Base-by-base conservation (phyloP, 2,113 vertebrate genomes). In the Gasterosteus aculeatus region DNA sequence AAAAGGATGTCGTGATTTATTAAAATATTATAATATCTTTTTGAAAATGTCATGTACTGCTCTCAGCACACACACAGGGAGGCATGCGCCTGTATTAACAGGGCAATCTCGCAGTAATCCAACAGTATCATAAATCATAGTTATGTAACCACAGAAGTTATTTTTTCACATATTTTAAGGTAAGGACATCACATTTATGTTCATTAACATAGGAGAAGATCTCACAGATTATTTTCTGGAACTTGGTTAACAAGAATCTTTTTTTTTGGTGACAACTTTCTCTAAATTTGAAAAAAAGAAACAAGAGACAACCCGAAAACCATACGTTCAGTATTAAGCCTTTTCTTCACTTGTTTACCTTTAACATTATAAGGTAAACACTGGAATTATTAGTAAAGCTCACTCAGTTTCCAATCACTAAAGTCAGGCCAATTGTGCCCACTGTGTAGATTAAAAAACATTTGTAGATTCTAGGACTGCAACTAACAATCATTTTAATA, bases 381-480 rank as follows among this genome's bases (percentile, higher is more conserved):
- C 41, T 42, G 41, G 41, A 12, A 42, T 58, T 79, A 10, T 26
- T 42, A 15, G 41, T 42, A 58, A 70, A 69, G 61, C 53, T 46
- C 0, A n/a, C 44, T 68, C 10, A 41, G 70, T 80, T 71, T 70
- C 29, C 51, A 75, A 19, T 66, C 42, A 35, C 56, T 53, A 22
- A 69, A 65, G 54, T 62, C 3, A 12, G 41, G 41, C 41, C 67
- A 53, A 78, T 85, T 62, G 56, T 57, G 64, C 46, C 29, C 8
- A 26, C 22, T 72, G 62, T 66, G 38, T 39, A 39, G 38, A 39
- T 8, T 39, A 39, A 8, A 39, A 26, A 26, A 26, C 22, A 26
- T 26, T 26, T 26, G 22, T 26, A 26, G 22, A 26, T 26, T 26
- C 22, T 26, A 26, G 22, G 22, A 26, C 22, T 26, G 22, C 22